These are phyloP conservation scores for Isoperla grammatica DNA, from an alignment of 2,888 invertebrate species.

Conservation along the genomic window DNA sequence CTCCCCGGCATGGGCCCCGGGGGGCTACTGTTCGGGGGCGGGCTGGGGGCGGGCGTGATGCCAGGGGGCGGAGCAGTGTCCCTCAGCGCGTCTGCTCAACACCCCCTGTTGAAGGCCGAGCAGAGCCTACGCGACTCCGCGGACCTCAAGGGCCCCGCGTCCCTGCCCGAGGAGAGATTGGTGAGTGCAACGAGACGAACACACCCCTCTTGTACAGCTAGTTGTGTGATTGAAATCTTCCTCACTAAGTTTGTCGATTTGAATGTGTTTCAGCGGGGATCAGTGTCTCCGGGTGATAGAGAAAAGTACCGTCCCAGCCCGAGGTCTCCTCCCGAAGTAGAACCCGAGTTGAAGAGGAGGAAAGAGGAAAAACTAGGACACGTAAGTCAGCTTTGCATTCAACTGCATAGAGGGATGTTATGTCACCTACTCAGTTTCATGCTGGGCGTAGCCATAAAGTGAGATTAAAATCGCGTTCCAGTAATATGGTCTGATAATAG, in stretches of 20 bases:
- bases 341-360: constrained; percentile 66
- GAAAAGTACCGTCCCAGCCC: constrained; percentile 79
- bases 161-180: constrained; percentile 34
- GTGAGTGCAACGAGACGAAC: constrained; percentile 27
- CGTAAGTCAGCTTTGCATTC: constrained; percentile 59
- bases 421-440: too few relatives aligned
- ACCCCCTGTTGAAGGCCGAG: constrained; percentile 40
- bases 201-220: too few relatives aligned
- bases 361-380: constrained; percentile 82
- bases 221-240: too few relatives aligned
- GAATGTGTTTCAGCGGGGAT: constrained; percentile 59
- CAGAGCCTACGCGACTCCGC: constrained; percentile 31
- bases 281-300: constrained; percentile 74
- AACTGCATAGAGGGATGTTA: too few relatives aligned
- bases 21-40: constrained; percentile 35
- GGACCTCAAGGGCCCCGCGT: constrained; percentile 32
- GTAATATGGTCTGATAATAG: too few relatives aligned
- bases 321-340: constrained; percentile 55
- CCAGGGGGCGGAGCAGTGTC: constrained; percentile 48
- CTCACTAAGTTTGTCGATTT: background rate
- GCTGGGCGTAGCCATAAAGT: too few relatives aligned
- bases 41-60: constrained; percentile 37
- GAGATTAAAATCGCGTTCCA: too few relatives aligned
- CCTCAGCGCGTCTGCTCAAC: constrained; percentile 47
- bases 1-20: constrained; percentile 47